Percentiles rank a stretch among this genome's conserved stretches.
phyloP scores from a whole-genome alignment of 2,888 invertebrate genomes.

The Drosophila conformis region DNA sequence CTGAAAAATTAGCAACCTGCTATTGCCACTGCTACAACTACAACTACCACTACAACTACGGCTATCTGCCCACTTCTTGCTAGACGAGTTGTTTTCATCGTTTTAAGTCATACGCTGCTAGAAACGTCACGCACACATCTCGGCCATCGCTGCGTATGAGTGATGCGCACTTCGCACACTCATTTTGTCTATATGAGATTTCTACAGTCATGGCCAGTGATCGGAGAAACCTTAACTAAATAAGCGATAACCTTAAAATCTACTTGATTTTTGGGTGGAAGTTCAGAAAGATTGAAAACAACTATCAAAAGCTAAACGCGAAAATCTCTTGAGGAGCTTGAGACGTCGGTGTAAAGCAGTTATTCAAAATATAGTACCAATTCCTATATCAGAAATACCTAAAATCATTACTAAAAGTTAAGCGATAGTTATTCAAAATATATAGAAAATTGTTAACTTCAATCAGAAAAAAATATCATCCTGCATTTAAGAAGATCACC shows the following conservation, averaged over 20 bases:
- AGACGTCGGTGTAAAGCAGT: too few relatives aligned
- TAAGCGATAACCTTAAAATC: neutral
- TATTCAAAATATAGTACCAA: neutral
- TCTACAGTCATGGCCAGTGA: neutral
- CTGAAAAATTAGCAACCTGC: slow-evolving; percentile 12
- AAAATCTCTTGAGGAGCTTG: neutral
- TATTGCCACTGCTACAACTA: neutral
- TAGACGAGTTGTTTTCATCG: slow-evolving; percentile 36
- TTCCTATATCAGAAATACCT: neutral
- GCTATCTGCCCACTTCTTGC: neutral
- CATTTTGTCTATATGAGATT: neutral
- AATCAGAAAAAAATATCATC: neutral
- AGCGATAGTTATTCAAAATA: neutral
- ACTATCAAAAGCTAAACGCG: neutral
- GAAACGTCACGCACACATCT: slow-evolving; percentile 30
- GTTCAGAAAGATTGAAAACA: neutral
- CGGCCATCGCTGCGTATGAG: slow-evolving; percentile 39
- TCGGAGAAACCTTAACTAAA: neutral
- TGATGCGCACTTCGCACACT: slow-evolving; percentile 30
- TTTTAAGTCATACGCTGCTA: slow-evolving; percentile 19
- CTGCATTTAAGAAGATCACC: neutral
- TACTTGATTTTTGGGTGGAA: neutral
- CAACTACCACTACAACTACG: too few relatives aligned
- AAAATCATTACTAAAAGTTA: neutral
- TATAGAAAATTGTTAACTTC: neutral